phyloP scores from a whole-genome alignment of 2,113 vertebrate genomes.

The Vulpes lagopus region DNA sequence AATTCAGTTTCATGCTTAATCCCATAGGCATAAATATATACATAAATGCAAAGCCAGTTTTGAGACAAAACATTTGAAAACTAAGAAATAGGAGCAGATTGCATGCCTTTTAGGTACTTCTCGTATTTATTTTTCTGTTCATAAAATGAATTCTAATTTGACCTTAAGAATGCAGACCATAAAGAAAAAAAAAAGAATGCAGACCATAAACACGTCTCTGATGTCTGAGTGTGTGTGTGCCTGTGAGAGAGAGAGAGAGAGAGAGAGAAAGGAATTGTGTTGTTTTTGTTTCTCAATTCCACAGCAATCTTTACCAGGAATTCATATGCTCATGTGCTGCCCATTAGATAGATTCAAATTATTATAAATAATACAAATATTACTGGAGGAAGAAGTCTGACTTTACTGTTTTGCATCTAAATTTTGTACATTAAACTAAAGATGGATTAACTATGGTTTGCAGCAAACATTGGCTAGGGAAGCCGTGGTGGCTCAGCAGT shows the following conservation, averaged over 20 bases:
- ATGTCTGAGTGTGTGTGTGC: not conserved
- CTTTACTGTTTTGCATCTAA: not conserved
- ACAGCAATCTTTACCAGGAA: not conserved
- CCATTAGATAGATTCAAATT: not conserved
- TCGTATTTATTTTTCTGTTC: slow-evolving; percentile 21
- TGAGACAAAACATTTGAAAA: not conserved
- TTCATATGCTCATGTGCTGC: not conserved
- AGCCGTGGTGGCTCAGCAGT: too few relatives aligned
- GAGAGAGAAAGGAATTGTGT: not conserved
- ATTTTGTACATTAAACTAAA: not conserved
- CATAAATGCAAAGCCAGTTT: not conserved
- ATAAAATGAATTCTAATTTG: not conserved
- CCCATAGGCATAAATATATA: not conserved
- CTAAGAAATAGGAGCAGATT: not conserved
- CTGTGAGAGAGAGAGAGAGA: not conserved
- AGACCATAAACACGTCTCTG: not conserved
- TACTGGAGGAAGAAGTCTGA: not conserved
- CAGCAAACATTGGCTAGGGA: not conserved
- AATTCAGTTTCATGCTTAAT: not conserved
- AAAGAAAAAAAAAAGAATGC: not conserved
- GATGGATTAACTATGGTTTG: not conserved
- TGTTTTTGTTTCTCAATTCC: not conserved
- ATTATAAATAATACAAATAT: not conserved
- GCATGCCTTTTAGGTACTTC: not conserved
- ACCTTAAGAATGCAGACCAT: not conserved